Conservation (phyloP, 2,797 vertebrate species). For the Pelochelys cantorii region DNA sequence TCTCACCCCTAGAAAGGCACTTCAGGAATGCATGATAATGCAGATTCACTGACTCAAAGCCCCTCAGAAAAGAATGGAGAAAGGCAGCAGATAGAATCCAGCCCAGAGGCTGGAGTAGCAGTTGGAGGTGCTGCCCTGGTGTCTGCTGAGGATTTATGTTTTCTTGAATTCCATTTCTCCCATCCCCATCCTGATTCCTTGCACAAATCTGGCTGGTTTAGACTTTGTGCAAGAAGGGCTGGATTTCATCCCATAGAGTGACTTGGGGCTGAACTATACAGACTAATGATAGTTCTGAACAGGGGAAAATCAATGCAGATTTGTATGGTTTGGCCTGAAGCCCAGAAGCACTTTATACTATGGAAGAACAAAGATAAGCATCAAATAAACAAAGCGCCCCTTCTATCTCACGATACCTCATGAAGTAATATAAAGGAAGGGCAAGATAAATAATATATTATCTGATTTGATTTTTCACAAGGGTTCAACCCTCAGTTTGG, state of each 20-base stretch:
- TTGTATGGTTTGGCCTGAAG: not conserved
- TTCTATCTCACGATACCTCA: conserved; percentile 22
- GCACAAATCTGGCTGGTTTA: not conserved
- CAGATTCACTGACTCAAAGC: not conserved
- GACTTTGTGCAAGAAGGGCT: not conserved
- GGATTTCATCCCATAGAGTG: not conserved
- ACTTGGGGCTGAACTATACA: not conserved
- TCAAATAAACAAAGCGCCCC: not conserved
- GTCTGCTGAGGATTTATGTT: not conserved
- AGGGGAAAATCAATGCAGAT: conserved; percentile 22
- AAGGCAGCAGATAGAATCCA: not conserved
- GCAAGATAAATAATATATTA: not conserved
- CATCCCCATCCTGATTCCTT: not conserved
- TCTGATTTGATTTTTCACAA: conserved; percentile 24
- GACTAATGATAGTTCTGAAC: not conserved
- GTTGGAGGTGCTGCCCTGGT: not conserved
- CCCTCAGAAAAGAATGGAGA: not conserved
- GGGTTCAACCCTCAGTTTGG: not conserved
- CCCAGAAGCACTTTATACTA: not conserved
- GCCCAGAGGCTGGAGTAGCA: not conserved
- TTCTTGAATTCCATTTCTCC: not conserved
- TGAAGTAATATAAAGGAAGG: conserved; percentile 36
- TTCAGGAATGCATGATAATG: not conserved
- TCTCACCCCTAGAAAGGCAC: not conserved
- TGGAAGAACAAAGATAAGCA: conserved; percentile 29